Evolutionary conservation across 2,113 vertebrate genomes (phyloP).

Genomic region (Halichoerus grypus): DNA sequence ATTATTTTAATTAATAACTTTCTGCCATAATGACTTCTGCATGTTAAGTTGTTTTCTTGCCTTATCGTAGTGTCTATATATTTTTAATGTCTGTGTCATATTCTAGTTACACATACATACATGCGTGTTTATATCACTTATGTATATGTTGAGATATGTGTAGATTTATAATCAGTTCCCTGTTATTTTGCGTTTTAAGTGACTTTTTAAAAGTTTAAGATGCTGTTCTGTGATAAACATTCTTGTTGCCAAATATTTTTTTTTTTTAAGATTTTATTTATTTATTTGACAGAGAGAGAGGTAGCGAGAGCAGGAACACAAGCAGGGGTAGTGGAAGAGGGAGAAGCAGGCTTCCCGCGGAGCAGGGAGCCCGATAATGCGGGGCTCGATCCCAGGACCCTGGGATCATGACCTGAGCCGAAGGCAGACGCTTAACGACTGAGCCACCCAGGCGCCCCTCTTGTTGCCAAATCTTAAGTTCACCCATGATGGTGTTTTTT

Average conservation of each 20-base stretch:
- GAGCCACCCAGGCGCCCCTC: no score
- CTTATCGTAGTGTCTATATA: background rate
- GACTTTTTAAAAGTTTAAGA: background rate
- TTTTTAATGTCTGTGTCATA: background rate
- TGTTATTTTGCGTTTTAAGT: background rate
- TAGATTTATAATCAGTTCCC: background rate
- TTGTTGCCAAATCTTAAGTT: constrained; percentile 30
- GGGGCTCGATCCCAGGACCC: no score
- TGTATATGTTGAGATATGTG: background rate
- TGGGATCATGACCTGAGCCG: no score
- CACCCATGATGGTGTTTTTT: background rate
- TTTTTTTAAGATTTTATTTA: no score
- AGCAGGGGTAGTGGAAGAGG: no score
- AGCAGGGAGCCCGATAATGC: no score
- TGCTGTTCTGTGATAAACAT: background rate
- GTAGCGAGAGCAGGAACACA: no score
- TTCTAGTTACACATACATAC: background rate
- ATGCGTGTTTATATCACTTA: background rate
- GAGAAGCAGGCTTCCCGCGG: no score
- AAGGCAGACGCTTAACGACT: no score
- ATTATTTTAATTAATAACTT: background rate
- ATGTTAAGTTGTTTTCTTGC: background rate
- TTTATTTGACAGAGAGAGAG: no score
- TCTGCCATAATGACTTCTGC: background rate
- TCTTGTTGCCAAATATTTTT: background rate